Evolutionary conservation across 2,888 invertebrate genomes (phyloP), one percentile per base, ranked within the genome.

Genomic region (Meteorus cinctellus): DNA sequence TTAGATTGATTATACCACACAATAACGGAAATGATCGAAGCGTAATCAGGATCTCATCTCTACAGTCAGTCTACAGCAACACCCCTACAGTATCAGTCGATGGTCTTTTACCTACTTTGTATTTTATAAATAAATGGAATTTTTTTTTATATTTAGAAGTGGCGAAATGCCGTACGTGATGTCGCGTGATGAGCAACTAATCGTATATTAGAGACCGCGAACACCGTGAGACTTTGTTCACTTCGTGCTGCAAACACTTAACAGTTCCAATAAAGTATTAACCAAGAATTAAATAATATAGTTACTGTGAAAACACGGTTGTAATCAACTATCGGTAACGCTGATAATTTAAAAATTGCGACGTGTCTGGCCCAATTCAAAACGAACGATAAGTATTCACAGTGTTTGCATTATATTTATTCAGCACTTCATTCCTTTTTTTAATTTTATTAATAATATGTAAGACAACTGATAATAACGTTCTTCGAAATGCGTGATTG

Each of bases 1-100:
- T 4, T 48, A 48, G n/a, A 16, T n/a, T 48, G 4, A n/a, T 48
- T 48, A 4, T 19, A 2, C 51, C 51, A 41, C 62, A 62, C 10
- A 72, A 66, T 63, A 31, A 14, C n/a, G 41, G 66, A 66, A 59
- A 66, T 59, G 59, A 8, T 14, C 10, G 14, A 16, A 29, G 5
- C 8, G 16, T 2, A 48, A 29, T 31, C 27, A 31, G 48, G 51
- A 68, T n/a, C 29, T 27, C 41, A 60, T 24, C n/a, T 72, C 27
- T 24, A 48, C 31, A 63, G 12, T 14, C 45, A 31, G 34, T 14
- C 19, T 41, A n/a, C 16, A 72, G 16, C 34, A 59, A 19, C 24
- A 24, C 41, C 41, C 48, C 72, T 63, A 63, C 34, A 62, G 45
- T 62, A 72, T 72, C 72, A 63, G 27, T 72, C 5, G 63, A 72